These are phyloP conservation scores for Hypomecis atomaria DNA, from an alignment of 2,888 invertebrate species.

Conservation along the genomic window DNA sequence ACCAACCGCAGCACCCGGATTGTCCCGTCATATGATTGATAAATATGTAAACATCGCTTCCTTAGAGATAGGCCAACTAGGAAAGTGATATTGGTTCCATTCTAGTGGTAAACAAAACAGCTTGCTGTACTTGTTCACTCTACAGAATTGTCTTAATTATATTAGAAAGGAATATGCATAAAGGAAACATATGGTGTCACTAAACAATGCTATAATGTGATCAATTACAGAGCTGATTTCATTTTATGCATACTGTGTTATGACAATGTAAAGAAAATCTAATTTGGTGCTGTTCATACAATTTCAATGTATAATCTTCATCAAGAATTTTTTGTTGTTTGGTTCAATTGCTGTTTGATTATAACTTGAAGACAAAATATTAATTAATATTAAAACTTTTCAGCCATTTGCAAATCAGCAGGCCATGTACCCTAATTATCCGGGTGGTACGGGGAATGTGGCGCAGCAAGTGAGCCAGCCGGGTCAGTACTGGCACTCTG, in stretches of 20 bases:
- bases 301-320: no score
- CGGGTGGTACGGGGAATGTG: slow-evolving; percentile 47
- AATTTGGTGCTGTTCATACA: no score
- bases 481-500: slow-evolving; percentile 64
- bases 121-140: background rate
- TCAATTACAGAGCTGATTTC: background rate
- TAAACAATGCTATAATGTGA: background rate
- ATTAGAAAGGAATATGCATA: background rate
- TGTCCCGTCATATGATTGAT: slow-evolving; percentile 55
- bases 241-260: background rate
- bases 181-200: slow-evolving; percentile 20
- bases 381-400: slow-evolving; percentile 41
- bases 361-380: no score
- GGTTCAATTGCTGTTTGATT: no score
- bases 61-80: slow-evolving; percentile 17
- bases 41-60: slow-evolving; percentile 39
- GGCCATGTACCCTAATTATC: slow-evolving; percentile 68
- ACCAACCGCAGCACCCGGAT: slow-evolving; percentile 46
- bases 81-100: slow-evolving; percentile 18
- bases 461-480: slow-evolving; percentile 38
- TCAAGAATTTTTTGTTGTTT: no score
- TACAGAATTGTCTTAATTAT: background rate
- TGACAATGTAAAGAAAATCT: background rate
- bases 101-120: slow-evolving; percentile 16
- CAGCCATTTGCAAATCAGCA: slow-evolving; percentile 73